phyloP scores from a whole-genome alignment of 2,797 vertebrate species.

The Dermochelys coriacea region DNA sequence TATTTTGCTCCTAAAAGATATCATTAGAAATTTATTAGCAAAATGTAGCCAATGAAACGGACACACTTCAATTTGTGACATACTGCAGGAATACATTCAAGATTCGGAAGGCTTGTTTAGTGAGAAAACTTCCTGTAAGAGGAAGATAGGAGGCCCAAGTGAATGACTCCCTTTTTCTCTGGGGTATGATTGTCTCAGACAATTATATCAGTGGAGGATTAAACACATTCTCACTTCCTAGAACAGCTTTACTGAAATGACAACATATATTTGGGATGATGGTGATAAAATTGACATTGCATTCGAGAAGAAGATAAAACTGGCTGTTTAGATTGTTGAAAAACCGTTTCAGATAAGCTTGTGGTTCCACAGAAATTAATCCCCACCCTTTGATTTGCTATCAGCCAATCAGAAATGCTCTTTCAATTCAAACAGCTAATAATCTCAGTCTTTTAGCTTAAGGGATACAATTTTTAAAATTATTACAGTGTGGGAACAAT shows the following conservation, averaged over 20 bases:
- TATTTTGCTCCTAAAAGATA: background rate
- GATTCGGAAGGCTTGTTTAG: background rate
- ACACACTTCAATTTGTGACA: constrained; percentile 5
- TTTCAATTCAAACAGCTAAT: constrained; percentile 81
- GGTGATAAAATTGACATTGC: constrained; percentile 53
- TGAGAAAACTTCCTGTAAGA: constrained; percentile 30
- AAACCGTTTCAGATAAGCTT: constrained; percentile 75
- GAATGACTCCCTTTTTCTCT: constrained; percentile 8
- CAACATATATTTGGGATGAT: background rate
- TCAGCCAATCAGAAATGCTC: constrained; percentile 73
- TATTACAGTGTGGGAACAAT: constrained; percentile 84
- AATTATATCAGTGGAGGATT: constrained; percentile 53
- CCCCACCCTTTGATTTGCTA: constrained; percentile 69
- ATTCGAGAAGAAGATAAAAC: constrained; percentile 72
- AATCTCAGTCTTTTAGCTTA: constrained; percentile 80
- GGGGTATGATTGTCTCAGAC: constrained; percentile 52
- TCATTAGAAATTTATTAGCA: constrained; percentile 4
- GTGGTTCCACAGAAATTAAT: constrained; percentile 79
- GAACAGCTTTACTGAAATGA: constrained; percentile 68
- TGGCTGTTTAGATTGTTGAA: constrained; percentile 72
- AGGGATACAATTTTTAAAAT: constrained; percentile 84
- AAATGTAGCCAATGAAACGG: background rate
- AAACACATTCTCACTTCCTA: background rate
- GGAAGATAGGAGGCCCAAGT: constrained; percentile 37
- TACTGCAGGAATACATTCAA: background rate